Percentiles rank a stretch among this genome's conserved stretches.
These are phyloP conservation scores for Apaloderma vittatum DNA, from an alignment of 2,113 vertebrate genomes.

Conservation along the genomic window DNA sequence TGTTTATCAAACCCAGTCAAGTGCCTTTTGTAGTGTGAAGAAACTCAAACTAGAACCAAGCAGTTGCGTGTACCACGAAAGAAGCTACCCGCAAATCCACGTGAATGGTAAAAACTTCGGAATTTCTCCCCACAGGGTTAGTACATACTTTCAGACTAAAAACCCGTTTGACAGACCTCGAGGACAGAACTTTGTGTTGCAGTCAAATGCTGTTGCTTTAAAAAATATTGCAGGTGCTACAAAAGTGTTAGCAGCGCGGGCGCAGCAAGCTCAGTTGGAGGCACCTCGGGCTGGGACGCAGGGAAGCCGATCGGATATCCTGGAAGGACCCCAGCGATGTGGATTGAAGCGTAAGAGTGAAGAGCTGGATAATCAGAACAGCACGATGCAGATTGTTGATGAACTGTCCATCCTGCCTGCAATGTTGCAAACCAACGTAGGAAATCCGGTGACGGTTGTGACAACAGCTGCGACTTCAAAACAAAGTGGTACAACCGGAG, in stretches of 20 bases:
- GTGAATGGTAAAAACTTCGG: conserved; percentile 95
- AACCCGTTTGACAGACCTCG: conserved; percentile 83
- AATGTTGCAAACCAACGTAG: conserved; percentile 94
- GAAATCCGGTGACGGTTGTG: conserved; percentile 88
- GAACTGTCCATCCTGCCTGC: conserved; percentile 96
- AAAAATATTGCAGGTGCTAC: conserved; percentile 85
- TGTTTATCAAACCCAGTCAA: conserved; percentile 99
- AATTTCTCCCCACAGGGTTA: conserved; percentile 87
- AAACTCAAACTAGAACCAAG: conserved; percentile 99
- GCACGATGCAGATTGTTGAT: conserved; percentile 98
- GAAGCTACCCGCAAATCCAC: conserved; percentile 90
- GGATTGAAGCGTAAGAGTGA: conserved; percentile 99
- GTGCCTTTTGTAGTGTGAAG: conserved; percentile 99
- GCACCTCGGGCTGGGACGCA: conserved; percentile 71
- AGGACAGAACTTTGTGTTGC: conserved; percentile 87
- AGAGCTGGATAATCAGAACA: conserved; percentile 89
- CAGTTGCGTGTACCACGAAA: conserved; percentile 96
- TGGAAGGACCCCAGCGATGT: conserved; percentile 92
- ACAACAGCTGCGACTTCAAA: conserved; percentile 83
- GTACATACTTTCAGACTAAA: conserved; percentile 89
- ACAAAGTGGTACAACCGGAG: conserved; percentile 84
- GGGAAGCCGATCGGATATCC: conserved; percentile 83
- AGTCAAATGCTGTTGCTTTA: conserved; percentile 89
- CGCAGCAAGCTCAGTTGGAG: conserved; percentile 68
- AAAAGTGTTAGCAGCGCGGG: conserved; percentile 80